phyloP scores from a whole-genome alignment of 2,113 vertebrate species.

The Istiophorus platypterus region DNA sequence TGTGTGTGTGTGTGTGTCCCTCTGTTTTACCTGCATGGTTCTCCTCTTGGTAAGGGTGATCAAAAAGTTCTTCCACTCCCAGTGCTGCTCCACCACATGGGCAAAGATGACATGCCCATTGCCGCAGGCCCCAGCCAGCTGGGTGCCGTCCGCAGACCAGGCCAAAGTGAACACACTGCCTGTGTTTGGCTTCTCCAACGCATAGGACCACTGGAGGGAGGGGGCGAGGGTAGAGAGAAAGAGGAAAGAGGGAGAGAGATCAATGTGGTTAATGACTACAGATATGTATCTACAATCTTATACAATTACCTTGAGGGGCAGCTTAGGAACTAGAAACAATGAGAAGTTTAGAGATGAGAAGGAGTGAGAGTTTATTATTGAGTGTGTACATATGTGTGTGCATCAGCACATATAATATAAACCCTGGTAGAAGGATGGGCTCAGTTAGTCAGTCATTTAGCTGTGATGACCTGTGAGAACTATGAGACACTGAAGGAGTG shows the following conservation, averaged over 20 bases:
- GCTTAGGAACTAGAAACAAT: slow-evolving; percentile 41
- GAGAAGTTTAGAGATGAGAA: slow-evolving; percentile 38
- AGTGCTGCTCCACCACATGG: slow-evolving; percentile 94
- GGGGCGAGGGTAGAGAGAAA: neutral
- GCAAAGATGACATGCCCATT: slow-evolving; percentile 97
- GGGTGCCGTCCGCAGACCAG: slow-evolving; percentile 95
- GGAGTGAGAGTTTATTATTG: slow-evolving; percentile 10
- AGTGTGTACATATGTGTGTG: slow-evolving; percentile 13
- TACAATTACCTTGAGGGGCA: slow-evolving; percentile 42
- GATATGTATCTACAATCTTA: slow-evolving; percentile 38
- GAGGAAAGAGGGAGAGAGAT: slow-evolving; percentile 15
- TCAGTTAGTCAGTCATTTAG: slow-evolving; percentile 69
- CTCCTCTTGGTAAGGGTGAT: slow-evolving; percentile 93
- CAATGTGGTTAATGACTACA: slow-evolving; percentile 9
- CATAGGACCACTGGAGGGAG: slow-evolving; percentile 92
- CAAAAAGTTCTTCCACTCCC: slow-evolving; percentile 97
- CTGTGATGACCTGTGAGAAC: slow-evolving; percentile 79
- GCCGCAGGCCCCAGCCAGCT: slow-evolving; percentile 94
- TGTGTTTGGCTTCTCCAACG: slow-evolving; percentile 95
- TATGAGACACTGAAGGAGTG: slow-evolving; percentile 70
- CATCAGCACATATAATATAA: slow-evolving; percentile 54
- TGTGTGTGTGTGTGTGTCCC: neutral
- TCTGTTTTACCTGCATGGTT: slow-evolving; percentile 92
- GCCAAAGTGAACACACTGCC: slow-evolving; percentile 93
- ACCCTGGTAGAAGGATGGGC: slow-evolving; percentile 57